Evolutionary conservation across 2,113 vertebrate species (phyloP).

Genomic region (Sciurus niger): DNA sequence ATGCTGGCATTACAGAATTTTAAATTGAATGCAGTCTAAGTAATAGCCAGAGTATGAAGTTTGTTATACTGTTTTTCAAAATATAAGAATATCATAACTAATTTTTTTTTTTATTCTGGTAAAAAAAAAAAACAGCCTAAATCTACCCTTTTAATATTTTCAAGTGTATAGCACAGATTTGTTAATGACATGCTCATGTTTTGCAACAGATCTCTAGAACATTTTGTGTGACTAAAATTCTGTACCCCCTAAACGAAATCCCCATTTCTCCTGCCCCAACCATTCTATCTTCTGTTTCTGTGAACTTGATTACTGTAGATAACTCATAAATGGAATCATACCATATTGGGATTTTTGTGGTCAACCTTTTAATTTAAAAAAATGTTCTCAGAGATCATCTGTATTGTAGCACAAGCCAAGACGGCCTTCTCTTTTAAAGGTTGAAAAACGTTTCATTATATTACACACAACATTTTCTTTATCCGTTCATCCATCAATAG

Average conservation of each 20-base stretch:
- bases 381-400: neutral
- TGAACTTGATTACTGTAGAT: neutral
- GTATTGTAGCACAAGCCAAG: neutral
- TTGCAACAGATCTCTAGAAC: neutral
- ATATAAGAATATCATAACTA: neutral
- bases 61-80: neutral
- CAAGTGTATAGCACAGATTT: neutral
- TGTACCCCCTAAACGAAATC: neutral
- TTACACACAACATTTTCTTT: neutral
- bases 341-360: neutral
- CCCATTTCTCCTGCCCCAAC: neutral
- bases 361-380: neutral
- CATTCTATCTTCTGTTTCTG: neutral
- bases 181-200: neutral
- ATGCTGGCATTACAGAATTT: neutral
- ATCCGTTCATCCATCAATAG: neutral
- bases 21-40: neutral
- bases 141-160: neutral
- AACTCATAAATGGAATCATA: neutral
- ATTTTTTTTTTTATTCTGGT: neutral
- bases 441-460: neutral
- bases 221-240: neutral
- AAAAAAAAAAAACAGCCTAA: neutral
- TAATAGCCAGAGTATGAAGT: neutral
- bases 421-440: neutral